These are phyloP conservation scores for Gnathonemus longibarbis DNA, from an alignment of 2,113 vertebrate species.

Conservation along the genomic window DNA sequence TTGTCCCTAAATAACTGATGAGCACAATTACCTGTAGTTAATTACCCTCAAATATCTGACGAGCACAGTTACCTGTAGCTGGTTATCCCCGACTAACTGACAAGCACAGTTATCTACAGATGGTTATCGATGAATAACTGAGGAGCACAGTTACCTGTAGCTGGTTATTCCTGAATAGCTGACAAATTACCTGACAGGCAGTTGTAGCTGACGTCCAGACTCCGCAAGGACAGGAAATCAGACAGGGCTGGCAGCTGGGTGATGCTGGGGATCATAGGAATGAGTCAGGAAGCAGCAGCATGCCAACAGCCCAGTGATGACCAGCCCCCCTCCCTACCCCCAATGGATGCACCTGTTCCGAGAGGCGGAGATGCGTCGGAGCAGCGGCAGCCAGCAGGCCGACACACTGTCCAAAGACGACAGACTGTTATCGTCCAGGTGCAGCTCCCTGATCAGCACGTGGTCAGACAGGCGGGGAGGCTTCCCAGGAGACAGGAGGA, in stretches of 20 bases:
- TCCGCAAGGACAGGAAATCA: constrained; percentile 71
- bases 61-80: not conserved
- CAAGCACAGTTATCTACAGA: not conserved
- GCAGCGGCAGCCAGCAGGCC: constrained; percentile 77
- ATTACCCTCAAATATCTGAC: no score
- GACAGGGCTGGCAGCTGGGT: constrained; percentile 68
- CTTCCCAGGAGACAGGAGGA: constrained; percentile 42
- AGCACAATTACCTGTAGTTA: constrained; percentile 58
- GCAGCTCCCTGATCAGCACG: constrained; percentile 78
- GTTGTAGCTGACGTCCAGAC: constrained; percentile 76
- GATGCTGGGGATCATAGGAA: constrained; percentile 62
- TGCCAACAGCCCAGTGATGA: not conserved
- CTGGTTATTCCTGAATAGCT: not conserved
- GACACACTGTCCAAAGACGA: constrained; percentile 58
- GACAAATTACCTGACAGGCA: constrained; percentile 74
- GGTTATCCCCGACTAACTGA: not conserved
- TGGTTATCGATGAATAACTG: not conserved
- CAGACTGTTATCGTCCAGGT: constrained; percentile 83
- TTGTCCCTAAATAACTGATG: not conserved
- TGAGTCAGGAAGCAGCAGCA: not conserved
- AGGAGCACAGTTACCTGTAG: not conserved
- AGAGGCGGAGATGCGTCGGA: constrained; percentile 66
- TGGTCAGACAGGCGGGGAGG: constrained; percentile 75
- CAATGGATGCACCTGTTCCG: constrained; percentile 73
- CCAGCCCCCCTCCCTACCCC: not conserved